These are phyloP conservation scores for Notothenia coriiceps DNA, from an alignment of 2,113 vertebrate genomes.

Conservation along the genomic window DNA sequence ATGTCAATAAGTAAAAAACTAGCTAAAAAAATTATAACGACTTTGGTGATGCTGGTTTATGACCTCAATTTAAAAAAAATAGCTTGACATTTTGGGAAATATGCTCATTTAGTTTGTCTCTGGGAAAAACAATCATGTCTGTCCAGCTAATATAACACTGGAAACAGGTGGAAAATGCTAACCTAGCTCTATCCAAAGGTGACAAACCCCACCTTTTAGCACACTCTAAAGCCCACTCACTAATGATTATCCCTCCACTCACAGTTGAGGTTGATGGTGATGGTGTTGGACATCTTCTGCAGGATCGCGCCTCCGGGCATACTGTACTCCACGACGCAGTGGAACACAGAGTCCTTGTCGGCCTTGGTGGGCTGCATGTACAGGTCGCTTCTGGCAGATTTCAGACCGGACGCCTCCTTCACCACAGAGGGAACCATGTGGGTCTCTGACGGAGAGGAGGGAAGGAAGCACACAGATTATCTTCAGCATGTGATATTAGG, in stretches of 20 bases:
- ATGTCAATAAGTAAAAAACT: no score
- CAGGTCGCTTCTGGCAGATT: conserved; percentile 84
- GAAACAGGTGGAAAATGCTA: background rate
- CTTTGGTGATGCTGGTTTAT: no score
- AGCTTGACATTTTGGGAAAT: no score
- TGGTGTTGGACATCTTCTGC: conserved; percentile 76
- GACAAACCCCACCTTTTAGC: background rate
- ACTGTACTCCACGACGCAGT: conserved; percentile 84
- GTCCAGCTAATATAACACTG: background rate
- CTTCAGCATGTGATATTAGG: background rate
- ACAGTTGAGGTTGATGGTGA: conserved; percentile 89
- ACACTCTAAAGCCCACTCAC: background rate
- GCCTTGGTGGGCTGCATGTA: conserved; percentile 84
- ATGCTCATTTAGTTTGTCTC: no score
- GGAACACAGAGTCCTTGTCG: conserved; percentile 84
- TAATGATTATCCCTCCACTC: conserved; percentile 67
- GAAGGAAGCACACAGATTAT: background rate
- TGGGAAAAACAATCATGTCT: no score
- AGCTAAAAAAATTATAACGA: no score
- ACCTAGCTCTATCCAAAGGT: background rate
- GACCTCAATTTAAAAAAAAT: no score
- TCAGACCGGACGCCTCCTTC: conserved; percentile 88
- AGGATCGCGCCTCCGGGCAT: conserved; percentile 69
- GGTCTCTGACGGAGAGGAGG: conserved; percentile 69
- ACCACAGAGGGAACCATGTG: conserved; percentile 82